Conservation (phyloP, 2,113 vertebrate species). For the Perca flavescens region DNA sequence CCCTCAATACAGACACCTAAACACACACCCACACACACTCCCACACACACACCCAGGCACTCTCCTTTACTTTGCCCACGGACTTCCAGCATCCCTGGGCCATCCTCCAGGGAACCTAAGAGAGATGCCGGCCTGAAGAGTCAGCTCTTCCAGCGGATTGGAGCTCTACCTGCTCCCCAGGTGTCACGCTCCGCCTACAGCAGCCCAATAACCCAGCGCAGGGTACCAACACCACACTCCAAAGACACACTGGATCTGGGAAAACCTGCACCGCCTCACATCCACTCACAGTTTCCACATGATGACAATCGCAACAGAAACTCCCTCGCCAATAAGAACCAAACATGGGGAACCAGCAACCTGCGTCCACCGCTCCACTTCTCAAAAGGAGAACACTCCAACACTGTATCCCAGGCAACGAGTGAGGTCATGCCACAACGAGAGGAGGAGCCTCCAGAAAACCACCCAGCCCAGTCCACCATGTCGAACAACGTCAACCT, state of each 20-base stretch:
- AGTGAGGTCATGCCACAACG: not conserved
- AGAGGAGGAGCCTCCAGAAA: slow-evolving; percentile 38
- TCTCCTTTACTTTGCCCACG: slow-evolving; percentile 63
- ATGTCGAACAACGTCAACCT: slow-evolving; percentile 70
- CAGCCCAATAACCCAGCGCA: slow-evolving; percentile 74
- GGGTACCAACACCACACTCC: slow-evolving; percentile 49
- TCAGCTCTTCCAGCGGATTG: slow-evolving; percentile 68
- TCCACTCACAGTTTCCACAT: slow-evolving; percentile 38
- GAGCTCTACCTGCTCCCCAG: slow-evolving; percentile 58
- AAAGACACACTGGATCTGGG: slow-evolving; percentile 75
- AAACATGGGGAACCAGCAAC: slow-evolving; percentile 51
- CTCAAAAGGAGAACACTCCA: slow-evolving; percentile 65
- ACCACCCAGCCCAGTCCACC: slow-evolving; percentile 5
- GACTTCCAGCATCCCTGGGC: slow-evolving; percentile 47
- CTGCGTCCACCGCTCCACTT: slow-evolving; percentile 38
- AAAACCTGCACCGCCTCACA: slow-evolving; percentile 1
- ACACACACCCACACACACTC: slow-evolving; percentile 60
- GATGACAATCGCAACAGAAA: slow-evolving; percentile 72
- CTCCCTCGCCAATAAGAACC: slow-evolving; percentile 70
- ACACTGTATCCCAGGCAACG: not conserved
- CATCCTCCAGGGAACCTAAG: slow-evolving; percentile 58
- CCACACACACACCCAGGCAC: slow-evolving; percentile 59
- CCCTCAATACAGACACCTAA: slow-evolving; percentile 58
- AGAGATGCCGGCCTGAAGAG: slow-evolving; percentile 67
- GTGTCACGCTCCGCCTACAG: slow-evolving; percentile 77